phyloP scores from a whole-genome alignment of 2,888 invertebrate genomes.

The Rhingia rostrata region DNA sequence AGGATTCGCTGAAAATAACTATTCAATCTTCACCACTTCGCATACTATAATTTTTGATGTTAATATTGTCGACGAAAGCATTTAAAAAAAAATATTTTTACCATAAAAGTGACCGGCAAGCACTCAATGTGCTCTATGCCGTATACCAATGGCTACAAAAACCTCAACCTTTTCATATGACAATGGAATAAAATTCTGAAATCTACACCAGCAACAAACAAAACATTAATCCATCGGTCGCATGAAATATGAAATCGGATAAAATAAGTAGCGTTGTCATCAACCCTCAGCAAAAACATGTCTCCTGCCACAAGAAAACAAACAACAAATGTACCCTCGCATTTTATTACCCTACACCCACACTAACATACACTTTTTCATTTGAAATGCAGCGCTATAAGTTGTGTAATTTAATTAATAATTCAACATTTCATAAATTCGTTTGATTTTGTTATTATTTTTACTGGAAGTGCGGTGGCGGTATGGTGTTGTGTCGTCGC shows the following conservation, averaged over 20 bases:
- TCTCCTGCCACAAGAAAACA: slow-evolving; percentile 12
- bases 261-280: slow-evolving; percentile 24
- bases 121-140: too few species aligned
- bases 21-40: too few species aligned
- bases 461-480: slow-evolving; percentile 2
- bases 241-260: slow-evolving; percentile 28
- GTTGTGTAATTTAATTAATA: slow-evolving; percentile 75
- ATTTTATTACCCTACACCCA: slow-evolving; percentile 20
- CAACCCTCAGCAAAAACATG: slow-evolving; percentile 5
- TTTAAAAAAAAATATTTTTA: too few species aligned
- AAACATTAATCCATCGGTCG: slow-evolving; percentile 19
- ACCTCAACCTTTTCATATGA: too few species aligned
- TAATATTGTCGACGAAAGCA: too few species aligned
- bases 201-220: not conserved
- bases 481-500: slow-evolving; percentile 7
- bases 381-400: slow-evolving; percentile 17
- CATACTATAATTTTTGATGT: too few species aligned
- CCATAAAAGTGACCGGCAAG: too few species aligned
- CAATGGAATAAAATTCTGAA: not conserved
- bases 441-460: slow-evolving; percentile 74
- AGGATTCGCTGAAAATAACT: too few species aligned
- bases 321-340: slow-evolving; percentile 5
- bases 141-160: too few species aligned
- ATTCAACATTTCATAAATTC: slow-evolving; percentile 73
- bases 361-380: not conserved